Conservation (phyloP, 2,113 vertebrate genomes). For the Apodemus sylvaticus region DNA sequence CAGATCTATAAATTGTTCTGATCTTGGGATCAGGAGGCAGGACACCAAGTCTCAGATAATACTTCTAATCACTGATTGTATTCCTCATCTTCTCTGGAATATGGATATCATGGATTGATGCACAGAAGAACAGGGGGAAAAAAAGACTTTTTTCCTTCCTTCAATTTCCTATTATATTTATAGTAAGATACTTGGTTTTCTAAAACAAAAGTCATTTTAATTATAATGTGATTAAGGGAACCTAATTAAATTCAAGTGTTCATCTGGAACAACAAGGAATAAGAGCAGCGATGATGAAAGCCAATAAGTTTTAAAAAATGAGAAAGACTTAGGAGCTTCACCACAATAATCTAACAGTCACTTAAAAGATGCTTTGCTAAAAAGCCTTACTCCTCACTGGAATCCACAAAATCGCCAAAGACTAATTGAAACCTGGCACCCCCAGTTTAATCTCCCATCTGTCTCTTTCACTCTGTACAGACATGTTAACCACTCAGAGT, state of each 20-base stretch:
- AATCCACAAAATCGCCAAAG: not conserved
- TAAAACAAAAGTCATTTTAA: conserved; percentile 51
- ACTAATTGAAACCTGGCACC: not conserved
- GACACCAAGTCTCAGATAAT: not conserved
- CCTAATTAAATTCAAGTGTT: conserved; percentile 55
- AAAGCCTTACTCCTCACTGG: not conserved
- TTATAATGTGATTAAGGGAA: not conserved
- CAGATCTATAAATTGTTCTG: not conserved
- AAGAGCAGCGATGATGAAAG: not conserved
- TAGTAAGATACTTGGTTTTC: not conserved
- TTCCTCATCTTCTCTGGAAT: not conserved
- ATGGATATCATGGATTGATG: not conserved
- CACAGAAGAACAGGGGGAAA: not conserved
- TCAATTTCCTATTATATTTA: not conserved
- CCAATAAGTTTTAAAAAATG: conserved; percentile 1
- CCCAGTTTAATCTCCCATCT: not conserved
- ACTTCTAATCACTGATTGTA: not conserved
- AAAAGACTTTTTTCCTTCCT: not conserved
- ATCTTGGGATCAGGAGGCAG: not conserved
- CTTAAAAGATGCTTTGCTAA: not conserved
- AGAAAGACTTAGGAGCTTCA: not conserved
- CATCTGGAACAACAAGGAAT: conserved; percentile 21
- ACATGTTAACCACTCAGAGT: not conserved
- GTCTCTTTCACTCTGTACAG: not conserved
- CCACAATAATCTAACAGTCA: not conserved